Conservation (phyloP, 2,113 vertebrate genomes). For the Ia io region DNA sequence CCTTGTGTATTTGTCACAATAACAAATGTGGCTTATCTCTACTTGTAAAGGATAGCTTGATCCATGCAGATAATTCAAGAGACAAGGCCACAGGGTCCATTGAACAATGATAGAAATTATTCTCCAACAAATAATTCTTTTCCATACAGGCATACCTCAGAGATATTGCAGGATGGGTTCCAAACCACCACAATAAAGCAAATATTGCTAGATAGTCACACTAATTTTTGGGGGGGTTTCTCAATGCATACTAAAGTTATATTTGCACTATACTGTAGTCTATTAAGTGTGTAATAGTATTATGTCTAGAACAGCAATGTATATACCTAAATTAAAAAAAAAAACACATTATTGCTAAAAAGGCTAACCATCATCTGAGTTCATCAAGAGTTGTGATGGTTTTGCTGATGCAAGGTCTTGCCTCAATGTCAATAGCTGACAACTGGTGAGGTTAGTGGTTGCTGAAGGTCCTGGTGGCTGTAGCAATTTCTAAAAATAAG, state of each 20-base stretch:
- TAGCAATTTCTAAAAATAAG: background rate
- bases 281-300: background rate
- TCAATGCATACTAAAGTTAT: background rate
- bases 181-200: background rate
- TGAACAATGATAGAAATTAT: background rate
- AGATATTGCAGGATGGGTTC: background rate
- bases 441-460: background rate
- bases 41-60: background rate
- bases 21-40: background rate
- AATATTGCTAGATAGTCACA: background rate
- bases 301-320: background rate
- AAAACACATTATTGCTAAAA: background rate
- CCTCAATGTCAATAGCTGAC: background rate
- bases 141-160: background rate
- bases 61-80: background rate
- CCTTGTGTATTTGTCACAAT: background rate
- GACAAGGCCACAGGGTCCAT: background rate
- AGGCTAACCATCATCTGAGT: background rate
- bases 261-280: background rate
- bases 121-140: background rate
- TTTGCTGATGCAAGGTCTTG: background rate
- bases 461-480: background rate
- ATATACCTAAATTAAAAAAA: background rate
- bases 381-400: background rate
- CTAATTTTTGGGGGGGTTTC: background rate